Base-by-base conservation (phyloP, 37 sponge, comb jelly and placozoan species). In the Bolinopsis microptera region DNA sequence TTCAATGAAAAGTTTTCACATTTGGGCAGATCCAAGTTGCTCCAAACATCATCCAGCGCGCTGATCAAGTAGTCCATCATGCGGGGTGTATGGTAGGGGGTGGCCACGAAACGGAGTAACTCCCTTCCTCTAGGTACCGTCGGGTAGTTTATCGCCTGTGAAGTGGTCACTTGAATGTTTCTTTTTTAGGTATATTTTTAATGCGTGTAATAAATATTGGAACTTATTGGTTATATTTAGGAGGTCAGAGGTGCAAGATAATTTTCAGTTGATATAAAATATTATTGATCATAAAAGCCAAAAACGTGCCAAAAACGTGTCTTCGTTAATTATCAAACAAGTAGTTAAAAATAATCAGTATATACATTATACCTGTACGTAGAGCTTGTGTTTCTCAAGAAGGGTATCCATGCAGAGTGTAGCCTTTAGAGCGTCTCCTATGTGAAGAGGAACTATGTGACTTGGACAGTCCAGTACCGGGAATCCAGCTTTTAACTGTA, bases 61-160 rank as follows among this genome's bases (percentile, higher is more conserved):
- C 92, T 93, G 39, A 96, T 93, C 83, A 98, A 96, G 48, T 95
- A 88, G 16, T 93, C 83, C 88, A 95, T 95, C 97, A 98, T 96
- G 30, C 75, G 94, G 24, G 93, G 94, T 0, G 94, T 95, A 94
- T 98, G 98, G 76, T 92, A 94, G 0, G 98, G 98, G 0, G 96
- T 94, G 39, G 97, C 95, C 1, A 95, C 96, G 16, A 98, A 94
- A 0, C 98, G 76, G 1, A 98, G 98, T 69, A 94, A 94, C 93
- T 98, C 98, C 75, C 96, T 80, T 2, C 98, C 98, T 18, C 93
- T 39, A 0, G 93, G 69, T 16, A 98, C 98, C 0, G 98, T 98
- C 34, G 98, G 98, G 83, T 94, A 96, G 94, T 98, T 98, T 94
- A 98, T 98, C 69, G 97, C 97, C 83, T 98, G 98, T 28, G 96